phyloP scores from a whole-genome alignment of 2,113 vertebrate genomes.

The Protomyctophum bolini region DNA sequence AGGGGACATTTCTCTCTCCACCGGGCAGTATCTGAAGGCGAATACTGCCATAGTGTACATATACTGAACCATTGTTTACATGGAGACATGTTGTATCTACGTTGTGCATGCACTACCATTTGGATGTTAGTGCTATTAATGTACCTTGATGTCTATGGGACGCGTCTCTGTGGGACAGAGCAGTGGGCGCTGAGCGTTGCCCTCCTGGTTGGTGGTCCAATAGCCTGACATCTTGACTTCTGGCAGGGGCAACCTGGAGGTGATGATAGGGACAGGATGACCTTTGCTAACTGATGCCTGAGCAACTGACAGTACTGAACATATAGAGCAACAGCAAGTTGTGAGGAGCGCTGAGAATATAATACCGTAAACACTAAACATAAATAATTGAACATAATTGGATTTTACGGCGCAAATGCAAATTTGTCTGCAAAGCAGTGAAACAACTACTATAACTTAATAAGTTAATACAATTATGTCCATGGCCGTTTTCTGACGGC shows the following conservation, averaged over 20 bases:
- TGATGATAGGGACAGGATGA: conserved; percentile 33
- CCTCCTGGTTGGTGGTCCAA: conserved; percentile 84
- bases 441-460: too few relatives aligned
- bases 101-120: too few relatives aligned
- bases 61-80: too few relatives aligned
- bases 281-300: not conserved
- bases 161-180: conserved; percentile 88
- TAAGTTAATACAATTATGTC: too few relatives aligned
- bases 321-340: too few relatives aligned
- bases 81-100: too few relatives aligned
- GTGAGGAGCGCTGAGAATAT: too few relatives aligned
- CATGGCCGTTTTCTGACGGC: not conserved
- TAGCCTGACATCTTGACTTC: conserved; percentile 87
- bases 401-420: not conserved
- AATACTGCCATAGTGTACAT: too few relatives aligned
- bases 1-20: too few relatives aligned
- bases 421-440: not conserved
- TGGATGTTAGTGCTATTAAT: not conserved
- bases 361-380: too few relatives aligned
- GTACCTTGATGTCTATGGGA: conserved; percentile 87
- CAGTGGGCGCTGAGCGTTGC: conserved; percentile 80
- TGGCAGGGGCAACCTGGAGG: conserved; percentile 87
- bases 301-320: not conserved
- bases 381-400: too few relatives aligned
- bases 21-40: too few relatives aligned